phyloP scores from a whole-genome alignment of 2,888 invertebrate genomes.

The Busseola fusca region DNA sequence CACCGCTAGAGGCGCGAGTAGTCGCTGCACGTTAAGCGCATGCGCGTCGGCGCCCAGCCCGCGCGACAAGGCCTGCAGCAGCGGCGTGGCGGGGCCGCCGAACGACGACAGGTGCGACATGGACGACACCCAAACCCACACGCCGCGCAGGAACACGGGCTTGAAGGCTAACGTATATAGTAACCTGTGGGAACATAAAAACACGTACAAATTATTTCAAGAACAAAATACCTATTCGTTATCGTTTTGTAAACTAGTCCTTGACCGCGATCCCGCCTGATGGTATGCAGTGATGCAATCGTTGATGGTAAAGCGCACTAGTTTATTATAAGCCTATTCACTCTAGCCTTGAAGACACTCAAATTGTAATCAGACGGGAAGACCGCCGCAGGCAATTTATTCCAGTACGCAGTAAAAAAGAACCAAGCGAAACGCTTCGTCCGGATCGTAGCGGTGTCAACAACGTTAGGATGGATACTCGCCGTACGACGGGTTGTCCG shows the following conservation, averaged over 20 bases:
- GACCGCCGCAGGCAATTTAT: too few species aligned
- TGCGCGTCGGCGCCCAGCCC: constrained; percentile 89
- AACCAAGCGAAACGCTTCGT: too few species aligned
- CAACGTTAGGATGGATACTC: too few species aligned
- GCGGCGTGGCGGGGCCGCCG: constrained; percentile 87
- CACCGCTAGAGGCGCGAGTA: constrained; percentile 94
- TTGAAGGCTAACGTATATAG: constrained; percentile 94
- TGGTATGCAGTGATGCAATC: too few species aligned
- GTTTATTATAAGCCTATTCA: too few species aligned
- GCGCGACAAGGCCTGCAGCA: constrained; percentile 91
- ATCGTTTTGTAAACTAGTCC: not conserved
- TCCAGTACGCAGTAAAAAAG: too few species aligned
- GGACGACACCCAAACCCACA: constrained; percentile 91
- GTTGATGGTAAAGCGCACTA: too few species aligned
- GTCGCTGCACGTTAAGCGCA: constrained; percentile 90
- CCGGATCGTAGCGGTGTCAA: too few species aligned
- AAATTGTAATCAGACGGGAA: too few species aligned
- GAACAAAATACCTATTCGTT: not conserved
- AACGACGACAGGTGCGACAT: constrained; percentile 80
- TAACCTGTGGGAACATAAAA: constrained; percentile 82
- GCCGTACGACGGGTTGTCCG: too few species aligned
- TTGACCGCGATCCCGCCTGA: too few species aligned
- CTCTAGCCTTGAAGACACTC: too few species aligned
- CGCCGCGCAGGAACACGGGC: constrained; percentile 92
- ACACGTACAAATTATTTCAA: not conserved